Percentiles rank a stretch among this genome's conserved stretches.
phyloP scores from a whole-genome alignment of 30 jellyfish, hydroid and myxozoan species.

The Aurelia sp. region DNA sequence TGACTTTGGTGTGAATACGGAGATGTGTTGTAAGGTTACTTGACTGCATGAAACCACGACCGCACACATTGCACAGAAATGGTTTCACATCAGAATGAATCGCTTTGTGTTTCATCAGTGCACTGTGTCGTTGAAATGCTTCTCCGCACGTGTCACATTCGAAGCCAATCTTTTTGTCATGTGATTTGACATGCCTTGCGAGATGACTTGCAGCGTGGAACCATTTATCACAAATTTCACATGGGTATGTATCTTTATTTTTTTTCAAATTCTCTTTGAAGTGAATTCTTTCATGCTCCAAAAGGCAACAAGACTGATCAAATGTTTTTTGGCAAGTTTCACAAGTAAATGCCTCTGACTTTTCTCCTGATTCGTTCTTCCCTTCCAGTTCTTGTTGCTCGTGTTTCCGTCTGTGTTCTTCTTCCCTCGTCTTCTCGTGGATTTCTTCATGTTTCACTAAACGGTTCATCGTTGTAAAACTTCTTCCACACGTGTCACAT shows the following conservation, averaged over 20 bases:
- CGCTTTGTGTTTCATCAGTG: conserved; percentile 33
- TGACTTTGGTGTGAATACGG: conserved; percentile 52
- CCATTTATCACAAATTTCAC: conserved; percentile 44
- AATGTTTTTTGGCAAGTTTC: conserved; percentile 62
- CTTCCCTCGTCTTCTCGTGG: conserved; percentile 67
- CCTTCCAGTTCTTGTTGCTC: conserved; percentile 43
- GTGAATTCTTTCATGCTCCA: conserved; percentile 63
- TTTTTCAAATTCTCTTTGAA: conserved; percentile 56
- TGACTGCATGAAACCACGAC: conserved; percentile 69
- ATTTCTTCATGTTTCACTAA: conserved; percentile 53
- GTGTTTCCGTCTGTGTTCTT: conserved; percentile 59
- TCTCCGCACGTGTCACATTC: conserved; percentile 56
- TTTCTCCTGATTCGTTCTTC: conserved; percentile 9
- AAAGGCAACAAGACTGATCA: conserved; percentile 56
- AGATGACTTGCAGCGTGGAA: conserved; percentile 68
- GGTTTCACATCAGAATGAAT: conserved; percentile 58
- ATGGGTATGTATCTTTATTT: conserved; percentile 47
- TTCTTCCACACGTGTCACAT: conserved; percentile 63
- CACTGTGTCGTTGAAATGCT: conserved; percentile 19
- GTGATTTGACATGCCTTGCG: conserved; percentile 63
- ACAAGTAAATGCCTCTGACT: conserved; percentile 49
- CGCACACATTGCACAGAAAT: conserved; percentile 45
- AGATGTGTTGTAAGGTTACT: conserved; percentile 63
- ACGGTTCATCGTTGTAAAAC: conserved; percentile 55
- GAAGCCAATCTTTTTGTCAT: conserved; percentile 36